Percentiles rank a stretch among this genome's conserved stretches.
phyloP scores from a whole-genome alignment of 2,113 vertebrate species.

The Passerina amoena region DNA sequence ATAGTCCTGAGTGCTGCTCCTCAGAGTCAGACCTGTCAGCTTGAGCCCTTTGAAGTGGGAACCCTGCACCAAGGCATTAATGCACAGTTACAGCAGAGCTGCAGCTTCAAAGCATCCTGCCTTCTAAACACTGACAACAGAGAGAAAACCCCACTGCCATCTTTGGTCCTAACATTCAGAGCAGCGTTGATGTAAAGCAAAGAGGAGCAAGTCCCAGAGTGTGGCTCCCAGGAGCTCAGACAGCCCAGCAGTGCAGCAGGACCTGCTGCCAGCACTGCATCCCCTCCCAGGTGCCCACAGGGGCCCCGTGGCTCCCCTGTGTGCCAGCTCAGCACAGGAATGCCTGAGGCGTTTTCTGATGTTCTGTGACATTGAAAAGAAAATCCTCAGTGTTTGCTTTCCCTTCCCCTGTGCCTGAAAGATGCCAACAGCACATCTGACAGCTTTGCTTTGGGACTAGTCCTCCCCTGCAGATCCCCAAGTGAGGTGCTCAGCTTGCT shows the following conservation, averaged over 20 bases:
- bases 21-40: conserved; percentile 21
- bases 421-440: neutral
- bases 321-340: neutral
- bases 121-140: neutral
- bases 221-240: neutral
- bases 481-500: fast-evolving
- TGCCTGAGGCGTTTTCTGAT: neutral
- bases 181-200: neutral
- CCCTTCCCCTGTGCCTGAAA: neutral
- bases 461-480: neutral
- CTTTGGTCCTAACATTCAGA: neutral
- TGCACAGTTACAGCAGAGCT: neutral
- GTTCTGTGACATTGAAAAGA: neutral
- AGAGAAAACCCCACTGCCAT: neutral
- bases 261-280: neutral
- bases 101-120: conserved; percentile 55
- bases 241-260: neutral
- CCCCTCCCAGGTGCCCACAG: fast-evolving
- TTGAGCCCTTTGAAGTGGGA: conserved; percentile 56
- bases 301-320: neutral
- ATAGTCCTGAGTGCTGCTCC: neutral
- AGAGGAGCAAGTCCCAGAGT: neutral
- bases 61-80: conserved; percentile 27
- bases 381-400: neutral
- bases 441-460: neutral